These are phyloP conservation scores for Eriosoma lanigerum DNA, from an alignment of 1,140 invertebrate genomes.

Conservation along the genomic window DNA sequence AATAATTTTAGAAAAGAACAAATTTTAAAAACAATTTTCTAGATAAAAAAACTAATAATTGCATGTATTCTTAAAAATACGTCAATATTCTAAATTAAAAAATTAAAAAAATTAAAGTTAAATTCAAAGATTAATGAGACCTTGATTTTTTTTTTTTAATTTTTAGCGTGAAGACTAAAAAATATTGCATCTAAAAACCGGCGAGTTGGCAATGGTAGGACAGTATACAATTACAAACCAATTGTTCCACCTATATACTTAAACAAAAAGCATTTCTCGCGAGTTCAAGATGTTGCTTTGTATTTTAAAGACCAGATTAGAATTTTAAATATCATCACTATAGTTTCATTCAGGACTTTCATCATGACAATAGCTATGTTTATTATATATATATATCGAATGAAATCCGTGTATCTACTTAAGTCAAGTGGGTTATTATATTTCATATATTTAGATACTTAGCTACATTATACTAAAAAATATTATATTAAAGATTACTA, in stretches of 20 bases:
- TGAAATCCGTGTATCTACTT: background rate
- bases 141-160: too few relatives aligned
- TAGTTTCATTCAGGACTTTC: slow-evolving; percentile 5
- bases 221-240: slow-evolving; percentile 18
- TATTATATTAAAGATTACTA: background rate
- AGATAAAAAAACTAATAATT: background rate
- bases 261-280: slow-evolving; percentile 4
- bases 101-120: too few relatives aligned
- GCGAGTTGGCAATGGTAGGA: background rate
- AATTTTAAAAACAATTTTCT: background rate
- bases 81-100: background rate
- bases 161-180: background rate
- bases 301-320: slow-evolving; percentile 22
- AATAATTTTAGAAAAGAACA: background rate
- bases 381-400: background rate
- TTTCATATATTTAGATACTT: background rate
- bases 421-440: background rate
- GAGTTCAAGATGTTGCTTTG: background rate
- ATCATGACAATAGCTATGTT: background rate
- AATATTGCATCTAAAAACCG: background rate
- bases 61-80: background rate
- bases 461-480: slow-evolving; percentile 1
- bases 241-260: background rate
- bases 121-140: too few relatives aligned
- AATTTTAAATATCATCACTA: slow-evolving; percentile 22